These are phyloP conservation scores for Escarpia spicata DNA, from an alignment of 2,888 invertebrate genomes.

Conservation along the genomic window DNA sequence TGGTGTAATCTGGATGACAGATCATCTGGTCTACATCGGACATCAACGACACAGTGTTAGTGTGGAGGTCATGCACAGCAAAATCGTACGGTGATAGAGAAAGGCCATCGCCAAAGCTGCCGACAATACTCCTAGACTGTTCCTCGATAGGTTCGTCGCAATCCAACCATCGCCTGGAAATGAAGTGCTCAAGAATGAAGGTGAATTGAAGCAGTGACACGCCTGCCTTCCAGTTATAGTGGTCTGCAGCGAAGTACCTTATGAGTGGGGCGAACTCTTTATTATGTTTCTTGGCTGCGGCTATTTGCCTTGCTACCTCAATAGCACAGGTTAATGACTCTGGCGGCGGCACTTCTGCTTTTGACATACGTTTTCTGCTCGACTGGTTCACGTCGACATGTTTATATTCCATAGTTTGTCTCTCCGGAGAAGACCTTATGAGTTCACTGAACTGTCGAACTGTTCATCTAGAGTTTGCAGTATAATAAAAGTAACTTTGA, in stretches of 20 bases:
- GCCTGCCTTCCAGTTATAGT: neutral
- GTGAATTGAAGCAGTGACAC: slow-evolving; percentile 17
- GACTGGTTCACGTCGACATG: neutral
- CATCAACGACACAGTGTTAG: neutral
- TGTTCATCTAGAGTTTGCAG: neutral
- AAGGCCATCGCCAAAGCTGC: slow-evolving; percentile 23
- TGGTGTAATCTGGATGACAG: neutral
- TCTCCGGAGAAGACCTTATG: neutral
- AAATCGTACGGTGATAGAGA: neutral
- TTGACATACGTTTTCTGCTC: neutral
- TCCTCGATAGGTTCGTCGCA: neutral
- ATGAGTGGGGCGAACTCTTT: neutral
- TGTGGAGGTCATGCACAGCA: neutral
- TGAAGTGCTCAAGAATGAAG: slow-evolving; percentile 26
- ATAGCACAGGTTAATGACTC: neutral
- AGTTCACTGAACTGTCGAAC: too few relatives aligned
- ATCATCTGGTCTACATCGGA: neutral
- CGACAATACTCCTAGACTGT: neutral
- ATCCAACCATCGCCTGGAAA: neutral
- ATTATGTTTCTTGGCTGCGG: neutral
- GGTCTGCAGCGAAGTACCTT: neutral
- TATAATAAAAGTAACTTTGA: neutral
- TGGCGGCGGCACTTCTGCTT: neutral
- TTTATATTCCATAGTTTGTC: neutral
- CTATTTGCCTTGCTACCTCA: neutral